Conservation (phyloP, 2,113 vertebrate species). For the Naja naja region DNA sequence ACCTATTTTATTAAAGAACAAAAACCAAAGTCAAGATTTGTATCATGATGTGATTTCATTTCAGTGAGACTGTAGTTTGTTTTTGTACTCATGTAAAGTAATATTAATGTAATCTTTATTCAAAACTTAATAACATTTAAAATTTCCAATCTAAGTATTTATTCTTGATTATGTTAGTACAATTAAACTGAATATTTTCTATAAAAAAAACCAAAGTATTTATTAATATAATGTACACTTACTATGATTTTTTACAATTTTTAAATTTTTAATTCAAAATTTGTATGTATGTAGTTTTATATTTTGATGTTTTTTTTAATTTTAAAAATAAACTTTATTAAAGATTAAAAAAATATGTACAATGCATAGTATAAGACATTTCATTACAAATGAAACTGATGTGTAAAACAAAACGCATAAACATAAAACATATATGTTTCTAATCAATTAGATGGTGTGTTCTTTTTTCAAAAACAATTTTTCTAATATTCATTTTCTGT, state of each 20-base stretch:
- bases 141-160: not conserved
- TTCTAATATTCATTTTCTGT: too few relatives aligned
- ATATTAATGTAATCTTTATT: not conserved
- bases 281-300: too few relatives aligned
- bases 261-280: not conserved
- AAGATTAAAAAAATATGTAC: too few relatives aligned
- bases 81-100: not conserved
- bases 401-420: too few relatives aligned
- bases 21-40: not conserved
- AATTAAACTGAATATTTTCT: not conserved
- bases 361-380: too few relatives aligned
- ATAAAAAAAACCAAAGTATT: not conserved
- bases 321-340: too few relatives aligned
- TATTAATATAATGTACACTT: not conserved
- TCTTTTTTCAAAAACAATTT: too few relatives aligned
- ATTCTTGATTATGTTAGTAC: not conserved
- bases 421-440: too few relatives aligned
- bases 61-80: not conserved
- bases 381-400: too few relatives aligned
- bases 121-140: not conserved
- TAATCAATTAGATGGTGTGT: too few relatives aligned
- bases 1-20: slow-evolving; percentile 72
- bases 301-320: too few relatives aligned
- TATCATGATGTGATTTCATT: not conserved
- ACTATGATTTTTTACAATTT: not conserved